A percentile compares a stretch with the other conserved stretches of the same genome.
Evolutionary conservation across 2,888 invertebrate species (phyloP).

Genomic region (Pedicia rivosa): DNA sequence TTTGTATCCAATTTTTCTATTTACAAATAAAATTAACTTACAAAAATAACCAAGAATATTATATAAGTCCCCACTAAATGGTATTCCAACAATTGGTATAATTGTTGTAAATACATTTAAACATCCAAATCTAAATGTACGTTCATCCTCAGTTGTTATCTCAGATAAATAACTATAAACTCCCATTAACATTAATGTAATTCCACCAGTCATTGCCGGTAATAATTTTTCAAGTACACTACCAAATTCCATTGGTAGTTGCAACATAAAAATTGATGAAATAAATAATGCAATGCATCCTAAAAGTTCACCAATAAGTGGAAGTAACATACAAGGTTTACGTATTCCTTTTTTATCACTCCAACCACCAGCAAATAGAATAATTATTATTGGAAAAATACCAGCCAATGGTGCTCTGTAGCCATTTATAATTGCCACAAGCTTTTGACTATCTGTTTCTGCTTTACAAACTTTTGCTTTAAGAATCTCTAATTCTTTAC

Average conservation of each 20-base stretch:
- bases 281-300: constrained; percentile 20
- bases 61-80: constrained; percentile 24
- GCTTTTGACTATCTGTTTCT: constrained; percentile 26
- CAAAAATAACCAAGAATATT: constrained; percentile 24
- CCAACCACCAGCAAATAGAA: constrained; percentile 31
- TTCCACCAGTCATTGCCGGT: constrained; percentile 26
- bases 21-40: too few species aligned
- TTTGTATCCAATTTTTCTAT: too few species aligned
- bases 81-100: constrained; percentile 24
- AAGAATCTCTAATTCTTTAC: neutral
- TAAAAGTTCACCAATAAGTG: constrained; percentile 24
- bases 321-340: constrained; percentile 28
- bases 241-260: constrained; percentile 28
- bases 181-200: constrained; percentile 28
- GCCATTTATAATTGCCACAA: constrained; percentile 24
- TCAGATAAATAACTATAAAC: constrained; percentile 29
- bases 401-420: constrained; percentile 28
- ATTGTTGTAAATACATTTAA: constrained; percentile 27
- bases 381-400: constrained; percentile 27
- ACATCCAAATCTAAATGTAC: constrained; percentile 25
- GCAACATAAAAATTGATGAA: constrained; percentile 26
- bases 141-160: constrained; percentile 27
- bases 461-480: constrained; percentile 24
- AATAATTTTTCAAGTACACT: constrained; percentile 25
- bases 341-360: constrained; percentile 28